Percentiles rank a stretch among this genome's conserved stretches.
Conservation (phyloP, 2,888 invertebrate genomes). For the Drosophila tripunctata region DNA sequence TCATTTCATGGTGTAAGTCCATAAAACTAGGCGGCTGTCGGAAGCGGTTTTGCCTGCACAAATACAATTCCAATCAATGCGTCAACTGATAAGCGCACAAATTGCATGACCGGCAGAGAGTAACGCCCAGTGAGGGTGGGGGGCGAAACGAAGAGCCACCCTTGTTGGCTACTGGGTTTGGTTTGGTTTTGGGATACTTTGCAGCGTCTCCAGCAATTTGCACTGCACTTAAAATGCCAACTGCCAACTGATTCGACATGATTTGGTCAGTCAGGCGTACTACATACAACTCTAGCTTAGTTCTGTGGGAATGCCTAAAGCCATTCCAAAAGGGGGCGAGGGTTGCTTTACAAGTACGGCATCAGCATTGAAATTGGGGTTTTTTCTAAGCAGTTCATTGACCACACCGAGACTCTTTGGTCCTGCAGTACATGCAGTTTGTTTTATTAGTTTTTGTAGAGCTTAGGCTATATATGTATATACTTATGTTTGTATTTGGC, state of each 20-base stretch:
- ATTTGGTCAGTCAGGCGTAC: conserved; percentile 57
- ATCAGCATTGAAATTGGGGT: neutral
- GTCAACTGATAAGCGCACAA: conserved; percentile 72
- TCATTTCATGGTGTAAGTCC: conserved; percentile 1
- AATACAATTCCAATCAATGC: conserved; percentile 71
- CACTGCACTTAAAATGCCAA: conserved; percentile 73
- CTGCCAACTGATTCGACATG: conserved; percentile 55
- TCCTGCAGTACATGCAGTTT: conserved; percentile 71
- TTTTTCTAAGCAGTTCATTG: conserved; percentile 57
- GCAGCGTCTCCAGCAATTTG: conserved; percentile 59
- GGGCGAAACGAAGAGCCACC: conserved; percentile 10
- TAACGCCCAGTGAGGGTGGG: conserved; percentile 37
- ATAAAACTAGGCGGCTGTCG: conserved; percentile 47
- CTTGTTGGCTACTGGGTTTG: neutral
- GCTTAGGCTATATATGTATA: conserved; percentile 44
- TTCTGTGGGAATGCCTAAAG: conserved; percentile 24
- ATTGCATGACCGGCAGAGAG: conserved; percentile 59
- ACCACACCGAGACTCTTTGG: conserved; percentile 63
- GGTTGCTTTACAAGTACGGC: conserved; percentile 16
- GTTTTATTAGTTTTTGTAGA: conserved; percentile 74
- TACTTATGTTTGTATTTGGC: conserved; percentile 50
- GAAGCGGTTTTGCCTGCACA: conserved; percentile 56
- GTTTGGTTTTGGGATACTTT: neutral
- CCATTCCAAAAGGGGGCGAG: conserved; percentile 27
- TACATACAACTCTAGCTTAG: too few relatives aligned